Base-by-base conservation (phyloP, 2,888 invertebrate species). In the Latheticus oryzae region DNA sequence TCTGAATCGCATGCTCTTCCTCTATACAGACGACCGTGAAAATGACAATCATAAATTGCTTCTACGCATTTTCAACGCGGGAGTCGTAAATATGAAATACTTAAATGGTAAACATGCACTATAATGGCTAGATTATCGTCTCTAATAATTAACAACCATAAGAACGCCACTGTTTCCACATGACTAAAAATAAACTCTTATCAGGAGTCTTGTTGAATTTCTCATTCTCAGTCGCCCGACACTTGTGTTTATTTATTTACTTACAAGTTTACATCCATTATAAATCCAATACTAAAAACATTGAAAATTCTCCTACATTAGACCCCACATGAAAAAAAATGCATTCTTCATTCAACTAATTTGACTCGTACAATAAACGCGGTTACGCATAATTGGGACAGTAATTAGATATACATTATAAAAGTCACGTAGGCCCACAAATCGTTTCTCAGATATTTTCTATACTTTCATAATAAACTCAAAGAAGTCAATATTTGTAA, bases 241-340 rank as follows among this genome's bases (percentile, higher is more conserved):
- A 45, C 45, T 45, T 32, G 45, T 45, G 45, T 45, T 45, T 45
- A 45, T 45, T 45, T 45, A 45, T 16, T 28, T n/a, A n/a, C n/a
- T n/a, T 45, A 17, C 16, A 19, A 11, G 45, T 45, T 45, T 45
- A 45, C 30, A 45, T 13, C 45, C 19, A 43, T 43, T 43, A 43
- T 28, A 21, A 21, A 38, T 38, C 23, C 42, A 43, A 28, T 43
- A 43, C 45, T 12, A 28, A 17, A 45, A 45, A 19, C 17, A 19
- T 30, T 32, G 42, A 11, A 13, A 30, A 11, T 17, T 30, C 30
- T 19, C n/a, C n/a, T n/a, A n/a, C n/a, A 43, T 45, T 45, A 45
- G 45, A 45, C 45, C 45, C 19, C 45, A 45, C 45, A 45, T 28
- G 30, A 28, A 12, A 45, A n/a, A n/a, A n/a, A n/a, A n/a, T n/a